Conservation (phyloP, 2,888 invertebrate species). For the Zhuqinia jingwanae region DNA sequence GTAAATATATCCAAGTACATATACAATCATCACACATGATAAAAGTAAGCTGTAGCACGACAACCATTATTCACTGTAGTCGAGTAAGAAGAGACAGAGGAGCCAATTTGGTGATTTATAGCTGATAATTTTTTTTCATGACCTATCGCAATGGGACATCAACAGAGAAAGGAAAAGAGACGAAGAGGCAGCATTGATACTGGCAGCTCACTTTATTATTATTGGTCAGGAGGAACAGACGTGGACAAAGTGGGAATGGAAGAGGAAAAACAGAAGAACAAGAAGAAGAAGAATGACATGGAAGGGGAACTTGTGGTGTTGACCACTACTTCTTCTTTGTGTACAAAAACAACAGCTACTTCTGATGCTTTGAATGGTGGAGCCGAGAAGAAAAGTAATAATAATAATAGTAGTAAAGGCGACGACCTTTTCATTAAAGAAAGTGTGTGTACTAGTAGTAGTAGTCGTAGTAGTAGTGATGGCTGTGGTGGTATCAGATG, state of each 20-base stretch:
- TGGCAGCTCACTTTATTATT: slow-evolving; percentile 62
- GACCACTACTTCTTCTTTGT: slow-evolving; percentile 14
- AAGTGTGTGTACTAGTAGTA: slow-evolving; percentile 44
- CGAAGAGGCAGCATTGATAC: slow-evolving; percentile 35
- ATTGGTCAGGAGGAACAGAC: slow-evolving; percentile 50
- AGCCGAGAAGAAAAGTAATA: slow-evolving; percentile 52
- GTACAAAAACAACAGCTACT: slow-evolving; percentile 14
- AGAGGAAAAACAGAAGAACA: neutral
- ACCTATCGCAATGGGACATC: slow-evolving; percentile 74
- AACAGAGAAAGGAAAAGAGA: slow-evolving; percentile 59
- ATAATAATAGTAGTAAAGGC: slow-evolving; percentile 47
- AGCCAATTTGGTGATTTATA: slow-evolving; percentile 73
- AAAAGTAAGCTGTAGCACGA: slow-evolving; percentile 21
- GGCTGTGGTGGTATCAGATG: slow-evolving; percentile 58
- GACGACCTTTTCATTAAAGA: slow-evolving; percentile 63
- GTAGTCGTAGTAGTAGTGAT: neutral
- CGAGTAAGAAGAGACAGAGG: slow-evolving; percentile 7
- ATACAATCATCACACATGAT: slow-evolving; percentile 9
- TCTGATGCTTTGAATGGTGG: slow-evolving; percentile 18
- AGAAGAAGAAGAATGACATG: slow-evolving; percentile 9
- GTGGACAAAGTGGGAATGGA: slow-evolving; percentile 33
- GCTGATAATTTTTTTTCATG: slow-evolving; percentile 73
- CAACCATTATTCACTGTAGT: slow-evolving; percentile 21
- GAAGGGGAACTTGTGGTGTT: slow-evolving; percentile 21
- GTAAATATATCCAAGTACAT: neutral